Evolutionary conservation across 2,797 vertebrate species (phyloP).

Genomic region (Holocentrus rufus): DNA sequence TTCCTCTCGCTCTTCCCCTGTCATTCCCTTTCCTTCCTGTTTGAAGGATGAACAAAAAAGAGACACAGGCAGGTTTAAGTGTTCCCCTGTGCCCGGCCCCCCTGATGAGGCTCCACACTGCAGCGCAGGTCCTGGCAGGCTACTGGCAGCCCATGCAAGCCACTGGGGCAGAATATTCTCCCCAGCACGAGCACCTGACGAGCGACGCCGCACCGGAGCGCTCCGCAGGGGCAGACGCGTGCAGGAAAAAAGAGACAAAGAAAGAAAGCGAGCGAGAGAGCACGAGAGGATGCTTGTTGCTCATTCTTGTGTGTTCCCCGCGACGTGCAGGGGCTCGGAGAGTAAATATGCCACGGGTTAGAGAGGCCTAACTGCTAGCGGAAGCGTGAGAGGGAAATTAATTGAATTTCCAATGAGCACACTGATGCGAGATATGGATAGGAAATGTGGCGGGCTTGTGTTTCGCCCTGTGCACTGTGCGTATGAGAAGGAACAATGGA

Average conservation of each 20-base stretch:
- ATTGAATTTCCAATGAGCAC: conserved; percentile 71
- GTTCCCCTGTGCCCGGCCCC: not conserved
- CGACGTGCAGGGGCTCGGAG: conserved; percentile 47
- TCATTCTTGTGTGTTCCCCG: conserved; percentile 54
- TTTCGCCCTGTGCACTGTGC: conserved; percentile 14
- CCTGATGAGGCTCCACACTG: not conserved
- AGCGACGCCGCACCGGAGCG: conserved; percentile 45
- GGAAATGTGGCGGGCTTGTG: conserved; percentile 46
- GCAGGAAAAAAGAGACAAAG: conserved; percentile 27
- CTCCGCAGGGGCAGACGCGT: conserved; percentile 42
- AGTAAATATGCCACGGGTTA: conserved; percentile 69
- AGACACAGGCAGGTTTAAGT: conserved; percentile 1
- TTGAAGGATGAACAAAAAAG: not conserved
- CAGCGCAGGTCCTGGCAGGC: conserved; percentile 10
- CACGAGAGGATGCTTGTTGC: conserved; percentile 33
- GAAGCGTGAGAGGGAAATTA: conserved; percentile 62
- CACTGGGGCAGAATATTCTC: conserved; percentile 30
- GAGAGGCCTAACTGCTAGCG: conserved; percentile 54
- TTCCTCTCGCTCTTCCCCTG: too few species aligned
- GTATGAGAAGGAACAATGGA: conserved; percentile 50
- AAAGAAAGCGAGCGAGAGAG: conserved; percentile 24
- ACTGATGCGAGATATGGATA: conserved; percentile 65
- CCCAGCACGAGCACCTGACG: conserved; percentile 37
- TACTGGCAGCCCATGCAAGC: conserved; percentile 7
- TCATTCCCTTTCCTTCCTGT: not conserved